Conservation (phyloP, 2,113 vertebrate species). For the Gavialis gangeticus region DNA sequence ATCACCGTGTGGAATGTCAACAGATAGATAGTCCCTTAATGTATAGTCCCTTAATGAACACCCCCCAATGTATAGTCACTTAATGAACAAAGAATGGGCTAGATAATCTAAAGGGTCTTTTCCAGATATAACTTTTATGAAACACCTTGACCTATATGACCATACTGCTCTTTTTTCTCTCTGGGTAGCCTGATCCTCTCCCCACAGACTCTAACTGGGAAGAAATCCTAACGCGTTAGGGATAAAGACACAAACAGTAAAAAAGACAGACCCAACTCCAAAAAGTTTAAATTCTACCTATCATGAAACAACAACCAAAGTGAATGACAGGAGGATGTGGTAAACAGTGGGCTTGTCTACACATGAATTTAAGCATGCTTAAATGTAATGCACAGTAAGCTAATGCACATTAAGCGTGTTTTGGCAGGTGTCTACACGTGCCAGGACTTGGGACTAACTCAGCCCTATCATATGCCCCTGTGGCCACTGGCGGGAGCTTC, state of each 20-base stretch:
- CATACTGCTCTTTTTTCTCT: neutral
- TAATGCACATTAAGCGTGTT: too few relatives aligned
- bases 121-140: neutral
- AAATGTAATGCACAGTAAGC: too few relatives aligned
- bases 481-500: too few relatives aligned
- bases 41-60: slow-evolving; percentile 32
- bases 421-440: too few relatives aligned
- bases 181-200: fast-evolving
- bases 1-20: slow-evolving; percentile 51
- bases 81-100: slow-evolving; percentile 31
- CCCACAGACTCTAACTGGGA: neutral
- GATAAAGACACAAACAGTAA: neutral
- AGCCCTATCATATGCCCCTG: too few relatives aligned
- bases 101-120: slow-evolving; percentile 25
- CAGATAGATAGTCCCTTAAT: slow-evolving; percentile 15
- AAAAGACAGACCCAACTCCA: neutral
- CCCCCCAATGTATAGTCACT: slow-evolving; percentile 25
- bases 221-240: neutral
- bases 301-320: neutral
- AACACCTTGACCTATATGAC: neutral
- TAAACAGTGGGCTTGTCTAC: neutral
- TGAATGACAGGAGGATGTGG: neutral
- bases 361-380: too few relatives aligned
- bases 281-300: neutral
- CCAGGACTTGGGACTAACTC: too few relatives aligned